Percentiles rank a stretch among this genome's conserved stretches.
phyloP scores from a whole-genome alignment of 2,888 invertebrate species.

The Hecatera dysodea region DNA sequence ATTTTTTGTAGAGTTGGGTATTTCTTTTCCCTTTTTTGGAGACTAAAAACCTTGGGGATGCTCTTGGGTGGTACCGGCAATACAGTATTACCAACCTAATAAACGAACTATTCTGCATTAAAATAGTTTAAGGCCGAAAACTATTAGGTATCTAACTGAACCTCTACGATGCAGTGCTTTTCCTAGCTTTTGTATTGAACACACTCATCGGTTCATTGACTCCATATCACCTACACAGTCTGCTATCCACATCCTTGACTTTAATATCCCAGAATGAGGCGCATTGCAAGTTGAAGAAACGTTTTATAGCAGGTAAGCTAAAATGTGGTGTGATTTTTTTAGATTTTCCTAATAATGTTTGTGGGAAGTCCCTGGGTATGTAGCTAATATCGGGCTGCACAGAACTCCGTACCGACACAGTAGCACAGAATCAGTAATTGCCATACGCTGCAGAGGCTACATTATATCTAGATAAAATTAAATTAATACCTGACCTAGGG shows the following conservation, averaged over 20 bases:
- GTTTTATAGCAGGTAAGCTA: neutral
- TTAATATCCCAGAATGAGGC: neutral
- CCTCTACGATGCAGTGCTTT: neutral
- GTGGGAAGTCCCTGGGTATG: no score
- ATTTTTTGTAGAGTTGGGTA: neutral
- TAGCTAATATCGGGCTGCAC: no score
- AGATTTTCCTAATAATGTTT: no score
- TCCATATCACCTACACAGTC: neutral
- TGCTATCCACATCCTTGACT: neutral
- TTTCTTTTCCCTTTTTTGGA: neutral
- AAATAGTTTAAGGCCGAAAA: neutral
- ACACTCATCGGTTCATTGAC: slow-evolving; percentile 5
- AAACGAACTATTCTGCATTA: slow-evolving; percentile 16
- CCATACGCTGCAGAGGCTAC: no score
- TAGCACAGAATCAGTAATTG: no score
- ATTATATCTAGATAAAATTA: no score
- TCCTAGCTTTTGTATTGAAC: neutral
- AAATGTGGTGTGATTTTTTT: no score
- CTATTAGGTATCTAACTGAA: slow-evolving; percentile 17
- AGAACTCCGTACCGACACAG: no score
- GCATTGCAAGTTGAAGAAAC: slow-evolving; percentile 3
- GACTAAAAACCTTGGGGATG: slow-evolving; percentile 1
- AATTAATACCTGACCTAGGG: no score
- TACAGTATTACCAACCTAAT: neutral
- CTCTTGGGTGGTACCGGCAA: slow-evolving; percentile 35